Evolutionary conservation across 2,888 invertebrate genomes (phyloP), one percentile per base, ranked within the genome.

Genomic region (Emmelina monodactyla): DNA sequence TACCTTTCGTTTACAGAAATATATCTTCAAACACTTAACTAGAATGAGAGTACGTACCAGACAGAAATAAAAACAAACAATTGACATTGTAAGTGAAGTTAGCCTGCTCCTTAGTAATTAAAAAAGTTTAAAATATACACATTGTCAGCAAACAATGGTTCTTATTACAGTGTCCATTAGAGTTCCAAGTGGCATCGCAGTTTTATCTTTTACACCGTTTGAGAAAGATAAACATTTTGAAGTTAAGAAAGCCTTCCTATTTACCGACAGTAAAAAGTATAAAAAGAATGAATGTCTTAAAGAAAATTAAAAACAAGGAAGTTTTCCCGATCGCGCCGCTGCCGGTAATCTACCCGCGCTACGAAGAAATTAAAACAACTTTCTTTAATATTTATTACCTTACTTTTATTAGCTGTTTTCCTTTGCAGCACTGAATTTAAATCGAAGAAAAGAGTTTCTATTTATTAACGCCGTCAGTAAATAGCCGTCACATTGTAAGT

Each of bases 231-330:
- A 63, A 55, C 60, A 51, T 66, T 68, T 66, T 63, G 61, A 69
- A 73, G 71, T 71, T 63, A 64, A 66, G 63, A 65, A 69, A 73
- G 66, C 64, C 65, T 69, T 68, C 65, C 59, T 70, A 71, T 69
- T 71, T 65, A 63, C 51, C 62, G 60, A 57, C 71, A 75, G 72
- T 65, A 76, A 70, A 76, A 72, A 63, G 64, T 59, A 61, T 58
- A 68, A 69, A 73, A 67, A 57, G 67, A 78, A 62, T 64, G 62
- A 58, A 71, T 72, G 73, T 78, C 73, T 73, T 76, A 71, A 78
- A 78, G 73, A 76, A 79, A 79, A 78, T 78, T 76, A 75, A 79
- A 78, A 75, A 76, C 69, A 71, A 62, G 73, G 68, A 78, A 78
- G 72, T 75, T 75, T 64, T 62, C 57, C 67, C 70, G 68, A 76